Evolutionary conservation across 2,888 invertebrate genomes (phyloP), one percentile per base, ranked within the genome.

Genomic region (Leucoptera coffeella): DNA sequence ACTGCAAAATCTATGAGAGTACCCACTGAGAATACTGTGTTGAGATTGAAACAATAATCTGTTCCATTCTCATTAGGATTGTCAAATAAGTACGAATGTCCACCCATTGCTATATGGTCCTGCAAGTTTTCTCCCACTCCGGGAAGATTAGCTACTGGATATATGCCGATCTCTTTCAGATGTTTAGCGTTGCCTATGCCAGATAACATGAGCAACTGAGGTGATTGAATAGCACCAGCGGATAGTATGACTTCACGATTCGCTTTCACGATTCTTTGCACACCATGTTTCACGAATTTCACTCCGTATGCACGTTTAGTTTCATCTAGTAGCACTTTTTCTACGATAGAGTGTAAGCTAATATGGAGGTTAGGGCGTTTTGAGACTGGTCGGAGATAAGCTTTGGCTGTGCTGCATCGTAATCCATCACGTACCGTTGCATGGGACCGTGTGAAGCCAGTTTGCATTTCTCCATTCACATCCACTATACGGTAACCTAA

Each of bases 161-260:
- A 61, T 23, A 85, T 78, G 0, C 73, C 76, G 13, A 77, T 41
- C 23, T 79, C 65, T 26, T 64, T 50, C 3, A 87, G 58, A 42
- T 86, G 79, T 6, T 73, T 54, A 4, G 56, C 56, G 0, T 85
- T 81, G 3, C 88, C 87, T 8, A 91, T 73, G 1, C 93, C 93
- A 2, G 90, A 88, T 22, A 93, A 47, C 87, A 91, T 86, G 15
- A 94, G 62, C 11, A 93, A 41, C 45, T 93, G 91, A 0, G 92
- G 90, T 3, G 87, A 81, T 43, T 86, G 85, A 34, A 93, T 73
- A 1, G 89, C 57, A 2, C 93, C 96, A 1, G 89, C 89, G 11
- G 89, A 82, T 20, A 96, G 49, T 32, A 96, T 84, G 0, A 95
- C 78, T 55, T 93, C 93, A 39, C 75, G 79, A 6, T 65, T 72